Evolutionary conservation across 2,888 invertebrate species (phyloP), one percentile per base, ranked within the genome.

Genomic region (Abrostola triplasia): DNA sequence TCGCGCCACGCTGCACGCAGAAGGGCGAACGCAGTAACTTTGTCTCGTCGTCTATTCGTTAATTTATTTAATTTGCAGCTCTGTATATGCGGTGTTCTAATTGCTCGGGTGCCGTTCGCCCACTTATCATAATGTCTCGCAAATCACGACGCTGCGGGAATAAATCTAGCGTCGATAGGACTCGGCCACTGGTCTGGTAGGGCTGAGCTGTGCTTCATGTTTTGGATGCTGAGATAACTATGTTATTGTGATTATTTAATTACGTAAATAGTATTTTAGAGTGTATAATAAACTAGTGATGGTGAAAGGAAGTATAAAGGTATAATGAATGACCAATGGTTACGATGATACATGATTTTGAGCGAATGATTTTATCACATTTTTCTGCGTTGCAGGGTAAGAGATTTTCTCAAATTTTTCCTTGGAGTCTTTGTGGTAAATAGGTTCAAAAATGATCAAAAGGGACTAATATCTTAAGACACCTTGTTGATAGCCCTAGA

Each of bases 61-160:
- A 88, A 90, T 88, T 88, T 88, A 90, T 90, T 90, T 89, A 91
- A 91, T 90, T 90, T 84, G 74, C 77, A 67, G 77, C 77, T 76
- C 82, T 84, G 84, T 85, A 82, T 88, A 87, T 86, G 86, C 83
- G 81, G 80, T 84, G 91, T 84, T 92, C 91, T 93, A 93, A 92
- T 92, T 92, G 92, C 89, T 84, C 81, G 84, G 82, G 81, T 84
- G 88, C 89, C 88, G 87, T 84, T 89, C 89, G 88, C 85, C 92
- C 92, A 93, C 93, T 94, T 93, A 93, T 94, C 93, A 93, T 94
- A 93, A 92, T 91, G 92, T 90, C 94, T 92, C 92, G 91, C 92
- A 93, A 93, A 93, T 93, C 93, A 93, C 89, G 85, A 86, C 85
- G 81, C 80, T 72, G 80, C 78, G 82, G 83, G 90, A 87, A 92